Evolutionary conservation across 2,797 vertebrate genomes (phyloP), one percentile per base, ranked within the genome.

Genomic region (Sebastes nivosus): DNA sequence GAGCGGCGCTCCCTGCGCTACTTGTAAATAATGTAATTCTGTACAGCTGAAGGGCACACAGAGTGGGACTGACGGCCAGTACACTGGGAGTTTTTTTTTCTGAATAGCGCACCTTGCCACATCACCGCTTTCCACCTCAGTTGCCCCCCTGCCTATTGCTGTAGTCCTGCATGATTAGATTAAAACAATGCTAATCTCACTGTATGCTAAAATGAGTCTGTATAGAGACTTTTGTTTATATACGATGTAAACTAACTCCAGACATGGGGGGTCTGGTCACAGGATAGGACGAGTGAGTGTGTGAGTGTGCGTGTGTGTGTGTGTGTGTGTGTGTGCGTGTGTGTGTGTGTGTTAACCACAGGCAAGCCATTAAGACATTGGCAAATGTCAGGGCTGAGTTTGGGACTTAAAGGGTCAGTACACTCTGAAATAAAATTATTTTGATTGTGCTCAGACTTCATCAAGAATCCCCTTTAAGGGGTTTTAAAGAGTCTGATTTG

Each of bases 21-120:
- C 80, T 86, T 98, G 96, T 97, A 96, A 93, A 96, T 96, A 96
- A 72, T 93, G 93, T 95, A 97, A 95, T 95, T 94, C 90, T 97
- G 95, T 97, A 96, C 96, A 97, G 96, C 94, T 95, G 95, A 92
- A 88, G 91, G 94, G 90, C 91, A 93, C 90, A 90, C 88, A 91
- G 94, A 92, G 93, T 96, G 97, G 98, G 98, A 99, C 97, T 96
- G 96, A 96, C 57, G 98, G 98, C 97, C 98, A 99, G 98, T 99
- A 97, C 90, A 90, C 95, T 94, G 90, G 91, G 94, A 93, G 76
- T 71, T 79, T 75, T 61, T 67, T 75, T 18, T 92, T 74, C 82
- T 52, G 72, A 87, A 82, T 88, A 94, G 95, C 96, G 88, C 95
- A 97, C 96, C 95, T 97, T 97, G 95, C 96, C 96, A 96, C 97